Conservation (phyloP, 1,140 invertebrate species). For the Drosophila orena region DNA sequence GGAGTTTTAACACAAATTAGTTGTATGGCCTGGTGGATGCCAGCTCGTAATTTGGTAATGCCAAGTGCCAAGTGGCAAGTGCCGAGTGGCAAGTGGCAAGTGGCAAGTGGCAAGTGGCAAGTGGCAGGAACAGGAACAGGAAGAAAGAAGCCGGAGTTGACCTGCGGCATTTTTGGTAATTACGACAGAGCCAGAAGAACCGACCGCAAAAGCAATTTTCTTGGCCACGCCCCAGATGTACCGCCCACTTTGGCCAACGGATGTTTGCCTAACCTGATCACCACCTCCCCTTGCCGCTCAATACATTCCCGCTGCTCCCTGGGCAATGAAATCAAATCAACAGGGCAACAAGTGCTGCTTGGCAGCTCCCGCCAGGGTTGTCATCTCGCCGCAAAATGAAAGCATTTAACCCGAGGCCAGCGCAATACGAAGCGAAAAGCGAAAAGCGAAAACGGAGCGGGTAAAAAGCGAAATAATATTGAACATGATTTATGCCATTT, state of each 20-base stretch:
- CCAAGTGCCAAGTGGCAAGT: constrained; percentile 31
- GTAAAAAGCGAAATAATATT: constrained; percentile 51
- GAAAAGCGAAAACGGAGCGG: constrained; percentile 23
- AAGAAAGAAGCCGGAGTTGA: not conserved
- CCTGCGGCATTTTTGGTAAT: constrained; percentile 54
- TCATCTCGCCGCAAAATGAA: constrained; percentile 59
- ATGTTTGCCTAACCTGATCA: constrained; percentile 15
- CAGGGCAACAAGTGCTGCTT: constrained; percentile 54
- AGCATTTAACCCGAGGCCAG: constrained; percentile 58
- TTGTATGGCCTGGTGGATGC: constrained; percentile 69
- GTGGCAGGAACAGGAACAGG: not conserved
- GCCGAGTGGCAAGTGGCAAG: too few relatives aligned
- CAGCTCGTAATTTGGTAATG: constrained; percentile 56
- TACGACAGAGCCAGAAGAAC: constrained; percentile 23
- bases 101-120: too few relatives aligned
- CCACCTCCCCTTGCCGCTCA: constrained; percentile 1
- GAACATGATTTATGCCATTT: constrained; percentile 73
- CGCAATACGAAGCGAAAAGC: constrained; percentile 26
- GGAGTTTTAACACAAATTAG: constrained; percentile 78
- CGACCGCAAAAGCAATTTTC: constrained; percentile 53
- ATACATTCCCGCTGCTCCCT: constrained; percentile 46
- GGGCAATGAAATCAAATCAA: constrained; percentile 69
- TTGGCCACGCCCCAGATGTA: constrained; percentile 13
- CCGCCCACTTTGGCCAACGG: constrained; percentile 5
- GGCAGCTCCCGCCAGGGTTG: constrained; percentile 36